Conservation (phyloP, 2,888 invertebrate genomes). For the Lysandra coridon region DNA sequence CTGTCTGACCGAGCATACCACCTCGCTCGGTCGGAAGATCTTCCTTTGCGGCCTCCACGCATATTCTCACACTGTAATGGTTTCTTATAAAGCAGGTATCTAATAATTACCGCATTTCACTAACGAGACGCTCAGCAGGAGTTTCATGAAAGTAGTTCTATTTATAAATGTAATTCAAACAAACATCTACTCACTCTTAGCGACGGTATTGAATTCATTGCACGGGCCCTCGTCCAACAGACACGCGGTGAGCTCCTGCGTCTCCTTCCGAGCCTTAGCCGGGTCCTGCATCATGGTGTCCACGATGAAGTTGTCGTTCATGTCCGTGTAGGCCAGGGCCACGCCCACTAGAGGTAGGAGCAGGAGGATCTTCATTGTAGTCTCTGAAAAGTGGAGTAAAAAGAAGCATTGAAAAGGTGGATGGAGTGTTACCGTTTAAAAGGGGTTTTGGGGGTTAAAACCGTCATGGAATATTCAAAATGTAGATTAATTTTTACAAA, state of each 20-base stretch:
- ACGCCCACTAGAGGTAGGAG: not conserved
- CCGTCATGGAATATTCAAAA: no score
- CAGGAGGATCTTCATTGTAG: slow-evolving; percentile 3
- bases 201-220: not conserved
- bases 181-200: not conserved
- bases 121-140: no score
- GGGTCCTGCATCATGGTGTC: not conserved
- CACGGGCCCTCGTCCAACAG: not conserved
- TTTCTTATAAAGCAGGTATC: no score
- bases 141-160: no score
- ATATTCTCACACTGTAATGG: no score
- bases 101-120: no score
- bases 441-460: no score
- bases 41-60: no score
- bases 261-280: not conserved
- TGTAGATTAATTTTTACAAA: no score
- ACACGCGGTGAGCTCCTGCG: not conserved
- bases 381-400: not conserved
- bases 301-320: not conserved
- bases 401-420: not conserved
- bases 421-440: no score
- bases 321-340: not conserved
- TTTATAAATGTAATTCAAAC: not conserved
- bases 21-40: no score
- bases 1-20: no score